Conservation (phyloP, 2,113 vertebrate genomes). For the Gasterosteus aculeatus region DNA sequence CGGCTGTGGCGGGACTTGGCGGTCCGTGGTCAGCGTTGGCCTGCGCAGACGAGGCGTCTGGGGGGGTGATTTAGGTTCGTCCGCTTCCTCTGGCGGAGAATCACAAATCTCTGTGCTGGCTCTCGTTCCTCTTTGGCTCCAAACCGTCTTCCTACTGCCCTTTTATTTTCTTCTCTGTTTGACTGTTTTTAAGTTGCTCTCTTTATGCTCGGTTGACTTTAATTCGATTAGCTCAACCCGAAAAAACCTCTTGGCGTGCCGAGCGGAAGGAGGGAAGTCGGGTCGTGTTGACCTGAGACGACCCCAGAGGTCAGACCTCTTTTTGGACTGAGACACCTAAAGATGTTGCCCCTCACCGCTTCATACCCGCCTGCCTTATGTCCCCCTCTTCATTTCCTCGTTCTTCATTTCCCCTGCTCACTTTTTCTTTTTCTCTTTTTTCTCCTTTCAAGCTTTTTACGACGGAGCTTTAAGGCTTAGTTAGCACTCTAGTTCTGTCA, state of each 20-base stretch:
- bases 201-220: slow-evolving; percentile 1
- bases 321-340: neutral
- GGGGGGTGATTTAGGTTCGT: slow-evolving; percentile 42
- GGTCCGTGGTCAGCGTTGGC: slow-evolving; percentile 54
- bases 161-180: neutral
- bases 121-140: neutral
- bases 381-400: no score
- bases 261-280: neutral
- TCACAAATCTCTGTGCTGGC: neutral
- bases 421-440: no score
- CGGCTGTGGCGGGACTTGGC: slow-evolving; percentile 47
- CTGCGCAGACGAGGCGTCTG: slow-evolving; percentile 39
- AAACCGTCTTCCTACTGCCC: neutral
- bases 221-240: neutral
- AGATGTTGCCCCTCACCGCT: no score
- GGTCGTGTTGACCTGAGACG: slow-evolving; percentile 6
- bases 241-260: neutral
- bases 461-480: no score
- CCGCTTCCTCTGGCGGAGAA: slow-evolving; percentile 1
- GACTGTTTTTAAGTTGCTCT: neutral
- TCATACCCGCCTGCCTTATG: no score
- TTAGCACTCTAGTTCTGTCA: no score
- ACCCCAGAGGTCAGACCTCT: neutral
- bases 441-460: no score
- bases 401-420: no score